Percentiles rank a stretch among this genome's conserved stretches.
Evolutionary conservation across 2,113 vertebrate species (phyloP).

Genomic region (Ptyas mucosa): DNA sequence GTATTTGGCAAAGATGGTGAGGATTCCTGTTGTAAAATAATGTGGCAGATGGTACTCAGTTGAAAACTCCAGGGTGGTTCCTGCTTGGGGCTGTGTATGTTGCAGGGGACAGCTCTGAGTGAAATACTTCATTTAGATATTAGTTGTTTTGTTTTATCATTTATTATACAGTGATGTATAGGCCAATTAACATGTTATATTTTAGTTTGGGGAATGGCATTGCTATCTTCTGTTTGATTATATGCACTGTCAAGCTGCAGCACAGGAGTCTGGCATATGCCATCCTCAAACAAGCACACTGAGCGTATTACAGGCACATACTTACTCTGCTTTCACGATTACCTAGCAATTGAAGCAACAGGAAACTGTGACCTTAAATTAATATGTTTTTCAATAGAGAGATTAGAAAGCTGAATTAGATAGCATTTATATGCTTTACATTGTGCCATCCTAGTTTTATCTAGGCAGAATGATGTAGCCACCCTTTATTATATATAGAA

Average conservation of each 20-base stretch:
- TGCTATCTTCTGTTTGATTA: background rate
- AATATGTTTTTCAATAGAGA: background rate
- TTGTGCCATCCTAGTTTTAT: background rate
- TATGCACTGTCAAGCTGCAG: background rate
- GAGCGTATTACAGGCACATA: background rate
- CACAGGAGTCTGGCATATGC: background rate
- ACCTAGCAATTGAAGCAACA: background rate
- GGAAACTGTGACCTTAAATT: background rate
- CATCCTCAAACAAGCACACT: background rate
- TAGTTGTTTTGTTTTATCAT: background rate
- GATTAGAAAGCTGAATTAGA: background rate
- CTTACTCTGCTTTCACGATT: background rate
- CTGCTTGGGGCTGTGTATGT: background rate
- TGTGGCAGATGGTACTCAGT: constrained; percentile 29
- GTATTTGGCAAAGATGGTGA: background rate
- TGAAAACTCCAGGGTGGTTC: constrained; percentile 11
- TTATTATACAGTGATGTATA: background rate
- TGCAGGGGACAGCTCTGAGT: background rate
- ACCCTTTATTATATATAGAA: background rate
- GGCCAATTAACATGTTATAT: background rate
- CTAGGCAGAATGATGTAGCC: background rate
- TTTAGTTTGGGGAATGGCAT: background rate
- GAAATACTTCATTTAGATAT: background rate
- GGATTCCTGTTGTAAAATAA: constrained; percentile 21
- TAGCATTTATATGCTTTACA: background rate